phyloP scores from a whole-genome alignment of 2,888 invertebrate genomes.

The Marronus borbonicus region DNA sequence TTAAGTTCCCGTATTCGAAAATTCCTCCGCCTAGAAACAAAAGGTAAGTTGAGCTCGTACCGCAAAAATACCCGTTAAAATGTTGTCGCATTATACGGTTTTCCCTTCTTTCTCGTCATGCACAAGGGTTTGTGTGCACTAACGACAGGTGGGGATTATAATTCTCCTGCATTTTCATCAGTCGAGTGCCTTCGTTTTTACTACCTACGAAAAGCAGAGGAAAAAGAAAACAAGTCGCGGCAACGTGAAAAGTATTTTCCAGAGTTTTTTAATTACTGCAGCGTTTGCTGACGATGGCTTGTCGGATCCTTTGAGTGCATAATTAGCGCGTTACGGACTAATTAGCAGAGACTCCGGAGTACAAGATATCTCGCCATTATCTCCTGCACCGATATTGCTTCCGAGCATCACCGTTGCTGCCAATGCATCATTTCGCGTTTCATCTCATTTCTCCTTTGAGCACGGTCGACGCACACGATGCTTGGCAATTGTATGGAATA shows the following conservation, averaged over 20 bases:
- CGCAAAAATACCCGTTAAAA: conserved; percentile 33
- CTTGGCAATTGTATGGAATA: conserved; percentile 6
- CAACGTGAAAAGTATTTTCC: conserved; percentile 51
- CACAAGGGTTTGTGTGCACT: conserved; percentile 37
- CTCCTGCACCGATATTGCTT: conserved; percentile 47
- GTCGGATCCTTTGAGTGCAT: conserved; percentile 62
- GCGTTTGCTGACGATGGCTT: conserved; percentile 60
- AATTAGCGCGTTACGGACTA: conserved; percentile 64
- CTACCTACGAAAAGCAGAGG: conserved; percentile 24
- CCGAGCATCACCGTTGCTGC: conserved; percentile 16
- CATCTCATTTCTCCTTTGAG: conserved; percentile 23
- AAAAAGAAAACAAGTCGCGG: conserved; percentile 37
- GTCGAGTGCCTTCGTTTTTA: conserved; percentile 48
- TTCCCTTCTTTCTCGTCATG: conserved; percentile 35
- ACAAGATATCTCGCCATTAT: conserved; percentile 58
- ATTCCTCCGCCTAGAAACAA: not conserved
- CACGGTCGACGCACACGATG: not conserved
- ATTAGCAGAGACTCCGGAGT: conserved; percentile 59
- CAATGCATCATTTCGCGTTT: conserved; percentile 29
- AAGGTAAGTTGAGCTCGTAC: conserved; percentile 3
- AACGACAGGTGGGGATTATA: conserved; percentile 47
- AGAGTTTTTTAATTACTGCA: conserved; percentile 61
- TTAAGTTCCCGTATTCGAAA: not conserved
- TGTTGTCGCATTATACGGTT: conserved; percentile 35
- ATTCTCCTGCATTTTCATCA: conserved; percentile 48